Evolutionary conservation across 2,888 invertebrate species (phyloP), one percentile per base, ranked within the genome.

Genomic region (Pogonocherus hispidulus): DNA sequence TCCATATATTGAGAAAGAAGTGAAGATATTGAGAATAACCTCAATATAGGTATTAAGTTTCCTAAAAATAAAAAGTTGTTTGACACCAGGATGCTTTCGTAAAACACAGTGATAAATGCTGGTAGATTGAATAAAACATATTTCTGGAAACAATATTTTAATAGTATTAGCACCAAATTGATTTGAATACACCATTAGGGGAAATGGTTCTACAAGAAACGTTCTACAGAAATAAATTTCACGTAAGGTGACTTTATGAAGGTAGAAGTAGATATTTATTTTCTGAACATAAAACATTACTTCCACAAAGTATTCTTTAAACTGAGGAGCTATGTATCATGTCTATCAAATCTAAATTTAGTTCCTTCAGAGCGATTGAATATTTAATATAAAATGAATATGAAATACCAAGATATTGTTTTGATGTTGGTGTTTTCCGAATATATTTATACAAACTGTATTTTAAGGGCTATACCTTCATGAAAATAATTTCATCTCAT

Each of bases 361-460:
- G 11, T 32, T 54, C 19, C 23, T 6, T 14, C 8, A 54, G 32
- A 11, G 2, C n/a, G 5, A 54, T 14, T 32, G 16, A 54, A 54
- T 54, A 54, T 54, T n/a, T 54, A 19, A 54, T 54, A 54, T 19
- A 35, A 35, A 8, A 32, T 18, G 19, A 35, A 54, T 54, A 41
- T 41, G n/a, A 41, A 41, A n/a, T 41, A 41, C 16, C n/a, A n/a
- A 8, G 52, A 27, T 23, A 23, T 16, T 23, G 52, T 52, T 52
- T 32, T 9, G 8, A 18, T 35, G 54, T 54, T 35, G 54, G 35
- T 54, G 35, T n/a, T 16, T 9, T 16, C 35, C 9, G 35, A 14
- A 54, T 54, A 54, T 54, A 3, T 32, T 35, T 18, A 14, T 6
- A 14, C 6, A 6, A 35, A 35, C 35, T 32, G 35, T 54, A 32